Percentiles rank a stretch among this genome's conserved stretches.
These are phyloP conservation scores for Dendrolimus punctatus DNA, from an alignment of 1,140 invertebrate genomes.

Conservation along the genomic window DNA sequence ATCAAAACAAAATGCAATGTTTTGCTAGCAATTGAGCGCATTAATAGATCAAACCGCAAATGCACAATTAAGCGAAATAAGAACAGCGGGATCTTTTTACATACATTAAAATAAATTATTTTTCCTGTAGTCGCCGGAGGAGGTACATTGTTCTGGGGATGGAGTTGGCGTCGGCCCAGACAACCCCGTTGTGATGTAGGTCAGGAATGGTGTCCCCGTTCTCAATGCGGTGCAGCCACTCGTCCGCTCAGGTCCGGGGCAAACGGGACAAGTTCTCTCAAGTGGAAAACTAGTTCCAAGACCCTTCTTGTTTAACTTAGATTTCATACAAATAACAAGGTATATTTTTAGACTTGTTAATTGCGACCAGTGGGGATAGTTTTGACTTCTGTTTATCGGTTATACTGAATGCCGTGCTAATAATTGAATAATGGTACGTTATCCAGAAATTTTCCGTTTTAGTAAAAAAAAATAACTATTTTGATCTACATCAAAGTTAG, in stretches of 20 bases:
- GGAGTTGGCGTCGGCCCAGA: slow-evolving; percentile 50
- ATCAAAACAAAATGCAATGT: too few species aligned
- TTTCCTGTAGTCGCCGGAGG: slow-evolving; percentile 7
- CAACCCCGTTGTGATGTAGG: slow-evolving; percentile 48
- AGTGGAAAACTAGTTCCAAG: slow-evolving; percentile 7
- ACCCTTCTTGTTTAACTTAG: too few species aligned
- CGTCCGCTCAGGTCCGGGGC: slow-evolving; percentile 3
- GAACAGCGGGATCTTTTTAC: background rate
- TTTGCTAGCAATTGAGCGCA: too few species aligned
- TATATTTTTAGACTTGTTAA: too few species aligned
- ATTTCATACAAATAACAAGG: too few species aligned
- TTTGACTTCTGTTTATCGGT: too few species aligned
- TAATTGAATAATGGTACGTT: too few species aligned
- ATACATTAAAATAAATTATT: background rate
- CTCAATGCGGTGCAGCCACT: slow-evolving; percentile 16
- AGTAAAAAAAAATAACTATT: too few species aligned
- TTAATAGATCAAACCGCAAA: background rate
- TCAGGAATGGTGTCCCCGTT: slow-evolving; percentile 44
- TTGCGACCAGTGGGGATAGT: too few species aligned
- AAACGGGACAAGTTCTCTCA: slow-evolving; percentile 11
- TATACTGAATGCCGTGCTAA: too few species aligned
- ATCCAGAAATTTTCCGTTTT: too few species aligned
- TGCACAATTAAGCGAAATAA: background rate
- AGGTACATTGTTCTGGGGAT: slow-evolving; percentile 24
- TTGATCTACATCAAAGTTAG: too few species aligned